phyloP scores from a whole-genome alignment of 2,113 vertebrate genomes.

The Gymnarchus niloticus region DNA sequence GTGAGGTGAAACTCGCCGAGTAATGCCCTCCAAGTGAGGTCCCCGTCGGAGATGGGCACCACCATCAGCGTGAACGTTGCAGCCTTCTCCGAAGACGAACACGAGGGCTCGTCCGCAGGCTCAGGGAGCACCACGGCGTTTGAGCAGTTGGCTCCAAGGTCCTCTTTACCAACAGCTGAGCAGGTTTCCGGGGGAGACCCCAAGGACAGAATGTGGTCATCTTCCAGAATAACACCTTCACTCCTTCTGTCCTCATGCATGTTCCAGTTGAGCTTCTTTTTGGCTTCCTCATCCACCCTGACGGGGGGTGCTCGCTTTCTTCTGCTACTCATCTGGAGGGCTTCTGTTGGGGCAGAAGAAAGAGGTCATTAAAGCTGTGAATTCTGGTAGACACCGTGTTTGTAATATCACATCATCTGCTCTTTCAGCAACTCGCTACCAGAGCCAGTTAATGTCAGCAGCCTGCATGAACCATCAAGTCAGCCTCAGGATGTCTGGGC shows the following conservation, averaged over 20 bases:
- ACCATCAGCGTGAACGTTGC: constrained; percentile 62
- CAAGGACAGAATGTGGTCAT: constrained; percentile 37
- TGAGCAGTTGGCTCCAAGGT: constrained; percentile 39
- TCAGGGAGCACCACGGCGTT: neutral
- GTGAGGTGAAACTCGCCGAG: constrained; percentile 75
- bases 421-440: no score
- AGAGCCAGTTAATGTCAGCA: neutral
- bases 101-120: constrained; percentile 47
- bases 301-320: constrained; percentile 80
- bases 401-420: no score
- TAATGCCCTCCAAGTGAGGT: constrained; percentile 72
- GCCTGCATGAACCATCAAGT: neutral
- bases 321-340: constrained; percentile 74
- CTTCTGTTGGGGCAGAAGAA: neutral
- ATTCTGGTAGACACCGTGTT: neutral
- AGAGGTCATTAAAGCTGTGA: neutral
- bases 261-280: constrained; percentile 80
- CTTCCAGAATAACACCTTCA: constrained; percentile 43
- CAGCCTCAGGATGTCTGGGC: neutral
- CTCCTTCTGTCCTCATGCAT: constrained; percentile 81
- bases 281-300: constrained; percentile 77
- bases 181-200: constrained; percentile 47
- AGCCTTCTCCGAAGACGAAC: constrained; percentile 43
- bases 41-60: constrained; percentile 47
- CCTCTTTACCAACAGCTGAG: constrained; percentile 42